Conservation (phyloP, 2,888 invertebrate genomes). For the Nasonia oneida region DNA sequence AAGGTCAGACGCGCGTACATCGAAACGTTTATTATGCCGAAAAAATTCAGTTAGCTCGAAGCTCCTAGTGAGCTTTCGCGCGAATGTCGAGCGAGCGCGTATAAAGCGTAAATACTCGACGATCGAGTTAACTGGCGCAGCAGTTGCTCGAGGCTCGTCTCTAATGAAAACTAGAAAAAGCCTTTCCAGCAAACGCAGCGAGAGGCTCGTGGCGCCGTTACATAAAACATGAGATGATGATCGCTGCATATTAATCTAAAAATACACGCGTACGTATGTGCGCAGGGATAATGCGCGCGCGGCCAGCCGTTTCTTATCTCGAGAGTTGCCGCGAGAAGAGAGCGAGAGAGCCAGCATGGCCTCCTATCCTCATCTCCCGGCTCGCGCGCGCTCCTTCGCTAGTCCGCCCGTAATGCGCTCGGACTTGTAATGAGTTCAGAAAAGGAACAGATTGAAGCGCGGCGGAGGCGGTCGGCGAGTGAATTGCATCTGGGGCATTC, state of each 20-base stretch:
- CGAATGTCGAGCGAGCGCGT: background rate
- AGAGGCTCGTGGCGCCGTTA: slow-evolving; percentile 1
- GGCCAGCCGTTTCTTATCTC: slow-evolving; percentile 23
- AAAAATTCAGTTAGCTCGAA: background rate
- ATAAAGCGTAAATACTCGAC: background rate
- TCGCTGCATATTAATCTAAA: slow-evolving; percentile 37
- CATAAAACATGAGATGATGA: slow-evolving; percentile 42
- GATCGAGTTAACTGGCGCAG: slow-evolving; percentile 10
- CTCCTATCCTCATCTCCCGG: slow-evolving; percentile 3
- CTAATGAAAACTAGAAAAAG: slow-evolving; percentile 1
- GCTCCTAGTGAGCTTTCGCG: background rate
- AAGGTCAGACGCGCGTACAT: background rate
- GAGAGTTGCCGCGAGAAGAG: background rate
- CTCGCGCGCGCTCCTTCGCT: background rate
- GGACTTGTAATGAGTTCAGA: background rate
- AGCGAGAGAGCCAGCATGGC: background rate
- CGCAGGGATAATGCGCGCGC: background rate
- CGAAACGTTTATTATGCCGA: background rate
- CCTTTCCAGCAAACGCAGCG: background rate
- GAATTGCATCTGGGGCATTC: background rate
- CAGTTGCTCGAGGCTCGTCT: slow-evolving; percentile 4
- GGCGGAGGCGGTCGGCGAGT: background rate
- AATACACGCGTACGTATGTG: background rate
- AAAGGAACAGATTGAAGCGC: background rate
- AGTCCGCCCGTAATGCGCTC: background rate